These are phyloP conservation scores for Apodemia hepburni DNA, from an alignment of 2,888 invertebrate species.

Conservation along the genomic window DNA sequence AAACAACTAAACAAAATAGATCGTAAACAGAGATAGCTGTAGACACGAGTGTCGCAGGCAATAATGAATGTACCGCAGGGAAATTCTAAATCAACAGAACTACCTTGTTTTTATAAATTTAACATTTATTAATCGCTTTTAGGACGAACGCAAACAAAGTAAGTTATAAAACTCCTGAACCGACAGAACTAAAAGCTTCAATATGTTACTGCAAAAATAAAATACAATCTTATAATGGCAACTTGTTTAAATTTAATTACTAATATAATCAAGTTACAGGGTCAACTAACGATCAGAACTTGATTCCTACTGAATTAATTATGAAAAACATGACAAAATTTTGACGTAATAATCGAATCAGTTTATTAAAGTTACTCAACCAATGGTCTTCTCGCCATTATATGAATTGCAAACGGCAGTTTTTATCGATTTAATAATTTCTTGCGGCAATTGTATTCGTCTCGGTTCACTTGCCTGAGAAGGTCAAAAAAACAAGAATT, in stretches of 20 bases:
- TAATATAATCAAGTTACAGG: not conserved
- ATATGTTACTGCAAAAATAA: not conserved
- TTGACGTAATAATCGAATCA: not conserved
- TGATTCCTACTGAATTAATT: not conserved
- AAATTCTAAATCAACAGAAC: too few species aligned
- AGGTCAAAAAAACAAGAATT: constrained; percentile 33
- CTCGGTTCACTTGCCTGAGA: constrained; percentile 34
- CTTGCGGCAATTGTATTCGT: constrained; percentile 33
- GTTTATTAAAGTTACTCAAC: not conserved
- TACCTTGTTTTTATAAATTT: too few species aligned
- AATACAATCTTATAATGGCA: not conserved
- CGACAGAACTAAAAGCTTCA: too few species aligned
- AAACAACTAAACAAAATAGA: too few species aligned
- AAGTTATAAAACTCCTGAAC: too few species aligned
- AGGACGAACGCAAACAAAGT: too few species aligned
- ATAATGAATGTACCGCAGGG: too few species aligned
- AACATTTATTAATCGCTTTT: too few species aligned
- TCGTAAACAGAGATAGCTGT: too few species aligned
- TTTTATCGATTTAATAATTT: constrained; percentile 33
- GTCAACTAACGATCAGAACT: not conserved
- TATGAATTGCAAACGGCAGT: constrained; percentile 22
- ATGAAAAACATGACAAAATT: constrained; percentile 7
- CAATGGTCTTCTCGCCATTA: not conserved
- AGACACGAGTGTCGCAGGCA: too few species aligned
- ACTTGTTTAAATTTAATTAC: not conserved